Base-by-base conservation (phyloP, 2,113 vertebrate genomes). In the Regulus satrapa region DNA sequence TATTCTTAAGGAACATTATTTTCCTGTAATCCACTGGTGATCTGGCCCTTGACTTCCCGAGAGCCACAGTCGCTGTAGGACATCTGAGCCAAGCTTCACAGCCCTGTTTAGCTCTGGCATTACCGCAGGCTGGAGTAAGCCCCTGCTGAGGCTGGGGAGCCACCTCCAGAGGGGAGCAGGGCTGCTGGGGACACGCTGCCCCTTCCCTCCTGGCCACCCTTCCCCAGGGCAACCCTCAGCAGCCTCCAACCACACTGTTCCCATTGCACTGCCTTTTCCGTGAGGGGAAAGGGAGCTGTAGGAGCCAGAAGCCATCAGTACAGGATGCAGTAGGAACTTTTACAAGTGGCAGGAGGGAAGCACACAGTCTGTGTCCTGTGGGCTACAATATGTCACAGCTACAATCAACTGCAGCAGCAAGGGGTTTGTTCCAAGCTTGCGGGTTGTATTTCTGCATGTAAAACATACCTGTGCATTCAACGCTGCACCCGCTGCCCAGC, bases 301-400 rank as follows among this genome's bases (percentile, higher is more conserved):
- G 4, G 46, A 81, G 34, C 32, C 29, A 59, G 56, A 54, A 84
- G 11, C 11, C 52, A 48, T 14, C 11, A 20, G 51, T 31, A 49
- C 34, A 45, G 73, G 62, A 31, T 2, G 25, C 19, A 46, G 34
- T 1, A 32, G 41, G 51, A 69, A 55, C 48, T 75, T 78, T 18
- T 9, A 32, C 19, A 61, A 67, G 38, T 16, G 28, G 36, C 40
- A 64, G n/a, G 45, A 59, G 29, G 34, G 58, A 74, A 82, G 45
- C 14, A 34, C 43, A 28, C 4, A 43, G 16, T 6, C 34, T 32
- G 58, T 5, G 4, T 52, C 40, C 45, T 0, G 0, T 58, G 31
- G 46, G 73, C 73, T 91, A 64, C 64, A 25, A 2, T 29, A 10
- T 6, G 12, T 56, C 52, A 8, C 56, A 48, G 36, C 24, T 29